Percentiles rank a stretch among this genome's conserved stretches.
These are phyloP conservation scores for Eupeodes latifasciatus DNA, from an alignment of 2,888 invertebrate species.

Conservation along the genomic window DNA sequence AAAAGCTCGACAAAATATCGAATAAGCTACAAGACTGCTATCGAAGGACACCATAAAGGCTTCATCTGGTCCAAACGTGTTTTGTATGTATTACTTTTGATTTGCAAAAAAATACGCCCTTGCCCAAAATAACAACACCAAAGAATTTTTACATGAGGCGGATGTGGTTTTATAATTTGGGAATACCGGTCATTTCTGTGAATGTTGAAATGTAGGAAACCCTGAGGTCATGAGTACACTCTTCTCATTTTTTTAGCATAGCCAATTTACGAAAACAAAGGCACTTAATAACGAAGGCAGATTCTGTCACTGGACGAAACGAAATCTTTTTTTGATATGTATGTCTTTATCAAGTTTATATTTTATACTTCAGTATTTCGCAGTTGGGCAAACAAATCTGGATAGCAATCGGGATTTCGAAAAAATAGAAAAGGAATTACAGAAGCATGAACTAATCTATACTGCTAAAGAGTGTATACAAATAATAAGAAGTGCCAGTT, in stretches of 20 bases:
- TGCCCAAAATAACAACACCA: no score
- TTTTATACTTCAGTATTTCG: not conserved
- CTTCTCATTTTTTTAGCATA: no score
- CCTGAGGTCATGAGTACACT: not conserved
- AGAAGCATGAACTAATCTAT: not conserved
- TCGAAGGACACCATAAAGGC: no score
- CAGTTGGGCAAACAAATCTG: not conserved
- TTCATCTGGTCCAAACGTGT: no score
- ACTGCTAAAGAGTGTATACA: no score
- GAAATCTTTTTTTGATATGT: not conserved
- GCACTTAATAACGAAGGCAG: no score
- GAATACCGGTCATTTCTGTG: slow-evolving; percentile 17
- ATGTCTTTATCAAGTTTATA: not conserved
- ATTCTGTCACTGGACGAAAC: not conserved
- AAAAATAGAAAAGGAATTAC: slow-evolving; percentile 6
- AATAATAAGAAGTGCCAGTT: no score
- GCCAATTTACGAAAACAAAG: no score
- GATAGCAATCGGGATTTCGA: not conserved
- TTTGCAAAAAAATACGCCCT: no score
- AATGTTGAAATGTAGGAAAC: slow-evolving; percentile 19
- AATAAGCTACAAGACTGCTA: no score
- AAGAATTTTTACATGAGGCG: no score
- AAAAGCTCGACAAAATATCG: not conserved
- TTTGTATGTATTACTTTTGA: no score
- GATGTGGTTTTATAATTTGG: slow-evolving; percentile 22